Percentiles rank a stretch among this genome's conserved stretches.
Conservation (phyloP, 1,140 invertebrate species). For the Acromyrmex echinatior region DNA sequence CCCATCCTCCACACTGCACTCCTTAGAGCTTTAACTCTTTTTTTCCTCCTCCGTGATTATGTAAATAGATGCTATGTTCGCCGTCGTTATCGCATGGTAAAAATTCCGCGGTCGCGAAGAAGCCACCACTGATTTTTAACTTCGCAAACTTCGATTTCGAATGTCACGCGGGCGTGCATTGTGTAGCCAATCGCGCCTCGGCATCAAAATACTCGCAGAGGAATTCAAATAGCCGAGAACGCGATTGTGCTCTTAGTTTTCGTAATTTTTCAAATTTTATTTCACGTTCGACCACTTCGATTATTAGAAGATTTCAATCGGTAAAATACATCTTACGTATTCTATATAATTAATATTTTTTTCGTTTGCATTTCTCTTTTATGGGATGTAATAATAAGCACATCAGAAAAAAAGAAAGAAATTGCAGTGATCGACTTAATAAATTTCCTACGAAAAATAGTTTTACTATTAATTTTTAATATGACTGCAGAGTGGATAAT, state of each 20-base stretch:
- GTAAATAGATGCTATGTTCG: background rate
- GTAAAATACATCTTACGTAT: background rate
- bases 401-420: background rate
- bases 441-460: background rate
- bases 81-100: background rate
- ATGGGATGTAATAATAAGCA: background rate
- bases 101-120: background rate
- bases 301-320: background rate
- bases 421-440: background rate
- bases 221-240: background rate
- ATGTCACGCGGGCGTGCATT: constrained; percentile 30
- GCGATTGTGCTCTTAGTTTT: background rate
- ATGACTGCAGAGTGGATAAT: background rate
- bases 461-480: constrained; percentile 7
- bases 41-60: background rate
- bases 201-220: background rate
- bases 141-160: constrained; percentile 11
- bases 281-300: background rate
- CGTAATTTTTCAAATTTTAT: background rate
- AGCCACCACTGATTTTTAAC: background rate
- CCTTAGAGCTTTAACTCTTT: constrained; percentile 33
- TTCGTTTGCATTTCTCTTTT: background rate
- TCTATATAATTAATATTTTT: background rate
- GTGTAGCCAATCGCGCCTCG: constrained; percentile 10
- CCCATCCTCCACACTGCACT: constrained; percentile 74